Percentiles rank a stretch among this genome's conserved stretches.
phyloP scores from a whole-genome alignment of 2,888 invertebrate genomes.

The Abrostola tripartita region DNA sequence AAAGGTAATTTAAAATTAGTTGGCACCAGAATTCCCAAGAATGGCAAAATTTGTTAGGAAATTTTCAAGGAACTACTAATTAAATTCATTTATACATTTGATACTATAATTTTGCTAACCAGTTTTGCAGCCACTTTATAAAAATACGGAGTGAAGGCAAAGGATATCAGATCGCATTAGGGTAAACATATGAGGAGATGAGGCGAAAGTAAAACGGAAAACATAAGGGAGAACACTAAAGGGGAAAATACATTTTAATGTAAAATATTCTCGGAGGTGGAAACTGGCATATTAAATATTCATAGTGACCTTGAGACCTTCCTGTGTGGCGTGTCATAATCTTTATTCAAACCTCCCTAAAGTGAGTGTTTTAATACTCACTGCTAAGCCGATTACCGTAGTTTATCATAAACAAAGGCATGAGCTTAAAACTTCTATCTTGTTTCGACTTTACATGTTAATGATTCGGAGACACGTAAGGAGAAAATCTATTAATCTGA shows the following conservation, averaged over 20 bases:
- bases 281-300: constrained; percentile 51
- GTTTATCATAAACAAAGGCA: constrained; percentile 14
- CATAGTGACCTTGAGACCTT: constrained; percentile 46
- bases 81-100: constrained; percentile 31
- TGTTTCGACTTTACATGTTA: neutral
- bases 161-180: constrained; percentile 31
- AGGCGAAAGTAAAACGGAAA: constrained; percentile 41
- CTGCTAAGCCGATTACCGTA: constrained; percentile 24
- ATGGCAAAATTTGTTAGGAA: constrained; percentile 34
- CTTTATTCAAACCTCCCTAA: constrained; percentile 33
- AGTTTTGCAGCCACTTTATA: too few relatives aligned
- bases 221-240: constrained; percentile 32
- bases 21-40: constrained; percentile 15
- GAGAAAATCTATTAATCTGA: too few relatives aligned
- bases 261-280: constrained; percentile 42
- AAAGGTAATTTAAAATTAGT: constrained; percentile 6
- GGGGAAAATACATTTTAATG: constrained; percentile 47
- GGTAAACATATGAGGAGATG: constrained; percentile 33
- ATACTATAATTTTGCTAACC: constrained; percentile 14
- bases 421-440: neutral
- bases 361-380: constrained; percentile 39
- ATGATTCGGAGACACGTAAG: neutral
- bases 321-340: constrained; percentile 32
- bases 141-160: neutral
- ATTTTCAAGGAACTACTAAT: constrained; percentile 38